These are phyloP conservation scores for Trachemys scripta DNA, from an alignment of 2,113 vertebrate species.

Conservation along the genomic window DNA sequence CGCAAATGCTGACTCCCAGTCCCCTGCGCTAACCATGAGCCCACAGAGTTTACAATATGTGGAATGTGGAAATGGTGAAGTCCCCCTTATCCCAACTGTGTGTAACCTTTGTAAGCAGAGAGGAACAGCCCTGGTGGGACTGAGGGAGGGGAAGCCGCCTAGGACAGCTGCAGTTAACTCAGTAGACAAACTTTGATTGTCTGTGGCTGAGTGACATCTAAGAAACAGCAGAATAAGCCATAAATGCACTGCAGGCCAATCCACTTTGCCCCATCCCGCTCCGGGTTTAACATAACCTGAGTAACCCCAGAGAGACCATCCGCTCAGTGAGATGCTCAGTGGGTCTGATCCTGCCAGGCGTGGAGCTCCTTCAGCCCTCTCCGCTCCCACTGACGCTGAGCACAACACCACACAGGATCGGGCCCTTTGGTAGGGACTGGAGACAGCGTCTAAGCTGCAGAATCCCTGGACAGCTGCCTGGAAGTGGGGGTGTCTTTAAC, in stretches of 20 bases:
- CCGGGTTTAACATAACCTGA: fast-evolving
- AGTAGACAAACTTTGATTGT: neutral
- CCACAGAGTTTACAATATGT: neutral
- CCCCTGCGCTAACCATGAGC: neutral
- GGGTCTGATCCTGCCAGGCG: fast-evolving
- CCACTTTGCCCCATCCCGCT: neutral
- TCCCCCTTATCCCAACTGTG: neutral
- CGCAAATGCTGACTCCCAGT: fast-evolving
- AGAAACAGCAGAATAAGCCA: neutral
- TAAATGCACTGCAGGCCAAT: too few relatives aligned
- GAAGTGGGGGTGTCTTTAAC: neutral
- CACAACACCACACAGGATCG: fast-evolving
- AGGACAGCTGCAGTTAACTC: neutral
- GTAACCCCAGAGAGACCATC: neutral
- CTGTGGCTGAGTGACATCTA: neutral
- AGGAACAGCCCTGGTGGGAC: fast-evolving
- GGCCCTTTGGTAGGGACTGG: constrained; percentile 28
- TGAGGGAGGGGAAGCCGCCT: fast-evolving
- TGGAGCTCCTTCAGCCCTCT: neutral
- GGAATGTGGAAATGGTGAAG: neutral
- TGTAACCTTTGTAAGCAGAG: neutral
- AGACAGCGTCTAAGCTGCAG: neutral
- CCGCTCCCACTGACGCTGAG: neutral
- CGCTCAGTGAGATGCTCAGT: fast-evolving
- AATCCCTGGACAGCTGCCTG: constrained; percentile 42